Conservation (phyloP, 2,888 invertebrate species). For the Choreutis nemorana region DNA sequence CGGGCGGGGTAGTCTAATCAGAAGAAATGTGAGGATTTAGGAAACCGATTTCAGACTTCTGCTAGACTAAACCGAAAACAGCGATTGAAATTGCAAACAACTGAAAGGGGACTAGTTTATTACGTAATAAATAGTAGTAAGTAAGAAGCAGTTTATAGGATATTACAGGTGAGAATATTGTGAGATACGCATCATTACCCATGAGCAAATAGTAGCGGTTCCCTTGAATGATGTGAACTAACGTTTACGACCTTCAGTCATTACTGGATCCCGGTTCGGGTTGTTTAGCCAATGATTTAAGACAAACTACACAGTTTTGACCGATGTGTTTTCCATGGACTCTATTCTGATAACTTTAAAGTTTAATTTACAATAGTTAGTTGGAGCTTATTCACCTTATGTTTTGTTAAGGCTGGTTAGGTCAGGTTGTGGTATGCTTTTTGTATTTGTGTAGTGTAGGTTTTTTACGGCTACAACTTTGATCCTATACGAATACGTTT, state of each 20-base stretch:
- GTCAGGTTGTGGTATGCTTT: not conserved
- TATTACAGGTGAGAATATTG: too few species aligned
- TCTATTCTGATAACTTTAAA: slow-evolving; percentile 3
- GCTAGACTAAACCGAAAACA: too few species aligned
- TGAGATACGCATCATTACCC: too few species aligned
- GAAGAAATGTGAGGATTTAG: too few species aligned
- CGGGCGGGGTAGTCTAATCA: too few species aligned
- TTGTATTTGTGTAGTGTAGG: slow-evolving; percentile 1
- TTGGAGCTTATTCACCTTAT: not conserved
- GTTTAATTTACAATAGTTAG: slow-evolving; percentile 1
- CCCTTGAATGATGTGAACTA: slow-evolving; percentile 24
- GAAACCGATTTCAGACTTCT: too few species aligned
- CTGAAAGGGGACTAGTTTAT: slow-evolving; percentile 16
- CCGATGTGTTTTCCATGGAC: slow-evolving; percentile 4
- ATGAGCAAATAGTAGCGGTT: too few species aligned
- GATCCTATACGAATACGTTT: too few species aligned
- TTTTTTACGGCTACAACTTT: slow-evolving; percentile 1
- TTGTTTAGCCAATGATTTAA: slow-evolving; percentile 29
- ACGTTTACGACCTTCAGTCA: slow-evolving; percentile 24
- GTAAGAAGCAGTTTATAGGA: too few species aligned
- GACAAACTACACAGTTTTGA: slow-evolving; percentile 4
- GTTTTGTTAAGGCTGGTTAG: not conserved
- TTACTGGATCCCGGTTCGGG: slow-evolving; percentile 24
- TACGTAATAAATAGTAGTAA: too few species aligned
- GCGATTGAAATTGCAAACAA: slow-evolving; percentile 8